phyloP scores from a whole-genome alignment of 2,888 invertebrate species.

The Terebella lapidaria region DNA sequence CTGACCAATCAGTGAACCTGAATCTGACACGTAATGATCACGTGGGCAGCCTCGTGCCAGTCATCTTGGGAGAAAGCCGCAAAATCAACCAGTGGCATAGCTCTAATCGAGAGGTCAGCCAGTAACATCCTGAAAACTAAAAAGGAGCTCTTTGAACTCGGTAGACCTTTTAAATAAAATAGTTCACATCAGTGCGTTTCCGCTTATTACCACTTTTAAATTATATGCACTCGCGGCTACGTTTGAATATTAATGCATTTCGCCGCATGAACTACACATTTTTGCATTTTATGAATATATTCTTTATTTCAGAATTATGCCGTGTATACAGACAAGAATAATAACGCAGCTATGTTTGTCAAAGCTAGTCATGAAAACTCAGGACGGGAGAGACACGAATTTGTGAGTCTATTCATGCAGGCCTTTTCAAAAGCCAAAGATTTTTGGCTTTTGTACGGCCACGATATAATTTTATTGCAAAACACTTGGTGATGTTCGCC shows the following conservation, averaged over 20 bases:
- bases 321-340: conserved; percentile 4
- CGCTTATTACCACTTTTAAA: background rate
- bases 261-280: background rate
- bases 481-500: no score
- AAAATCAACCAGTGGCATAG: background rate
- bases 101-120: background rate
- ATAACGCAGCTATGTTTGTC: conserved; percentile 1
- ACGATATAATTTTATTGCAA: no score
- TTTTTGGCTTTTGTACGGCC: no score
- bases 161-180: no score
- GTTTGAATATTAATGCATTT: no score
- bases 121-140: no score
- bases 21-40: background rate
- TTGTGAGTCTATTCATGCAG: no score
- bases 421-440: no score
- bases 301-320: conserved; percentile 6
- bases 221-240: no score
- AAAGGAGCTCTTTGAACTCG: no score
- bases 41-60: background rate
- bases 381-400: no score
- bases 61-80: background rate
- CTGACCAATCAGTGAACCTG: background rate
- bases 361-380: background rate
- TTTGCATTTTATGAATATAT: no score
- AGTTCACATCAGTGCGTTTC: background rate